Evolutionary conservation across 1,140 invertebrate species (phyloP).

Genomic region (Euura lappo): DNA sequence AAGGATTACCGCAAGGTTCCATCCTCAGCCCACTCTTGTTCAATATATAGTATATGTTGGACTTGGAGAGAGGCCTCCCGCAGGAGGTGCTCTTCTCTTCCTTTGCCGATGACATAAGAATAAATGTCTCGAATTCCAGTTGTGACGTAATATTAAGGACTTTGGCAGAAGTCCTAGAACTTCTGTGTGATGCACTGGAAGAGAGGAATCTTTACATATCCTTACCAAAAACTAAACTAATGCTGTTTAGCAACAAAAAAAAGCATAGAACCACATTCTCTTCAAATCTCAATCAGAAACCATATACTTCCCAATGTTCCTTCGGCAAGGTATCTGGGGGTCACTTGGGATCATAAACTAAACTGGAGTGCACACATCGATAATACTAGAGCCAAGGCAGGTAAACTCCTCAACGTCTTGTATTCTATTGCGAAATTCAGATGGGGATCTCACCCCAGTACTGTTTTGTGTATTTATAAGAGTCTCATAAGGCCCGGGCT

Average conservation of each 20-base stretch:
- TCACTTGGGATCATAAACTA: not conserved
- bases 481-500: not conserved
- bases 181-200: not conserved
- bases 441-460: not conserved
- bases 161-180: not conserved
- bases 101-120: not conserved
- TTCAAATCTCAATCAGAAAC: not conserved
- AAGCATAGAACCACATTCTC: not conserved
- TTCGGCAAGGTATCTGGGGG: too few species aligned
- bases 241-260: too few species aligned
- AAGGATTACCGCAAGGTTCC: too few species aligned
- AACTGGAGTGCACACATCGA: not conserved
- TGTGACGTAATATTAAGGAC: not conserved
- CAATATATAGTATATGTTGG: not conserved
- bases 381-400: not conserved
- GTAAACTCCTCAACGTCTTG: not conserved
- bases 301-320: not conserved
- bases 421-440: not conserved
- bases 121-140: not conserved
- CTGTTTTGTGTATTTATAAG: not conserved
- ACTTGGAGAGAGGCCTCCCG: not conserved
- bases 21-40: not conserved
- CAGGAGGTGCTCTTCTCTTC: not conserved
- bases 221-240: too few species aligned
- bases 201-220: not conserved